These are phyloP conservation scores for Catamblyrhynchus diadema DNA, from an alignment of 2,797 vertebrate genomes.

Conservation along the genomic window DNA sequence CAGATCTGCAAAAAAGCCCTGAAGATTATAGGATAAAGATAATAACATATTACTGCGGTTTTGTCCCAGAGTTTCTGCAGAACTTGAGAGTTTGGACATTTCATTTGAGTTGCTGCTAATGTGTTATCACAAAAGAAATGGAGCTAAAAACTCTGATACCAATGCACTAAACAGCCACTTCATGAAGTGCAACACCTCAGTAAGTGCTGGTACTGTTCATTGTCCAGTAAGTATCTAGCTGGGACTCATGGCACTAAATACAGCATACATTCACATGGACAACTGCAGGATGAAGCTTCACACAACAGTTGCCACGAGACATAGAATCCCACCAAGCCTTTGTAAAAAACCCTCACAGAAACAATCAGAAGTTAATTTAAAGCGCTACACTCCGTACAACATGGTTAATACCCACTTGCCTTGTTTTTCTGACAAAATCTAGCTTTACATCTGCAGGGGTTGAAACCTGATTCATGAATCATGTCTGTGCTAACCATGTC, in stretches of 20 bases:
- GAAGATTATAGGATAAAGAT: neutral
- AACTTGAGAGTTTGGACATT: neutral
- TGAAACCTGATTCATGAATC: neutral
- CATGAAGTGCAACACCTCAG: neutral
- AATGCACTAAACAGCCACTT: neutral
- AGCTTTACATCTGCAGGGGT: neutral
- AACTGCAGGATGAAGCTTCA: neutral
- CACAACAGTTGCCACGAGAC: rapidly evolving
- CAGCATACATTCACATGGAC: neutral
- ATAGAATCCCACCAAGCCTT: neutral
- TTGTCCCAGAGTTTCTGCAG: neutral
- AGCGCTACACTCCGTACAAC: rapidly evolving
- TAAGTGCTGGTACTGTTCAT: neutral
- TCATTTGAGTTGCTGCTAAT: neutral
- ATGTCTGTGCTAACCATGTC: neutral
- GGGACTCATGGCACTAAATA: neutral
- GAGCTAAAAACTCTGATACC: neutral
- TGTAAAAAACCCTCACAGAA: neutral
- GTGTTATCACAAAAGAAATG: neutral
- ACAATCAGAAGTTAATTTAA: neutral
- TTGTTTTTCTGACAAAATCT: neutral
- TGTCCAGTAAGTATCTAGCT: neutral
- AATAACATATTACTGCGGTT: neutral
- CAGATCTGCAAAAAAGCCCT: neutral
- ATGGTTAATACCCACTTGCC: neutral